A percentile compares a stretch with the other conserved stretches of the same genome.
Evolutionary conservation across 2,113 vertebrate species (phyloP).

Genomic region (Cheirogaleus medius): DNA sequence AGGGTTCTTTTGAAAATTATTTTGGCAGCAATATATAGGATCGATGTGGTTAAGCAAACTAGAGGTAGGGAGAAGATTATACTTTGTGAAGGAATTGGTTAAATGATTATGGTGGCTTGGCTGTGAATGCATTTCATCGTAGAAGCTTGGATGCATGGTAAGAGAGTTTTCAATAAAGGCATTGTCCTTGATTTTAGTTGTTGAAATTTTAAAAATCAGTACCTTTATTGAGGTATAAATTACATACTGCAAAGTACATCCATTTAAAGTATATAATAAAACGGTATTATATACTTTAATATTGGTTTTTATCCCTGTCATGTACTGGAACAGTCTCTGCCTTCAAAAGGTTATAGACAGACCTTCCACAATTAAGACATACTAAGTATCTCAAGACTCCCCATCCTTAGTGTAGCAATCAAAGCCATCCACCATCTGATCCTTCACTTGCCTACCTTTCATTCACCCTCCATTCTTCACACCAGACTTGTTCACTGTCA

Average conservation of each 20-base stretch:
- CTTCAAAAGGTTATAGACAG: background rate
- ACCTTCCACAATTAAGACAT: background rate
- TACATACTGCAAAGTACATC: background rate
- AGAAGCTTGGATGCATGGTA: background rate
- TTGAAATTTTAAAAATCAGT: background rate
- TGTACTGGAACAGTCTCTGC: background rate
- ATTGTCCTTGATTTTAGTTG: constrained; percentile 4
- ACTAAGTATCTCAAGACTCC: background rate
- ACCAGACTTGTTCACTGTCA: background rate
- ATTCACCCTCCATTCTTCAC: background rate
- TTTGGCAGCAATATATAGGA: background rate
- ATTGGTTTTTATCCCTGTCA: background rate
- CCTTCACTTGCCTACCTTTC: background rate
- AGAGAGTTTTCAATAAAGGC: background rate
- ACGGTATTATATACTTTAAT: background rate
- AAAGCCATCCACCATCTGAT: too few species aligned
- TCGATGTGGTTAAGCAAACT: background rate
- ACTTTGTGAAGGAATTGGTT: background rate
- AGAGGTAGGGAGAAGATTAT: background rate
- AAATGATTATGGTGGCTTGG: background rate
- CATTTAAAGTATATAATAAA: background rate
- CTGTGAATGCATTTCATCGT: background rate
- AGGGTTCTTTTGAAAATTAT: background rate
- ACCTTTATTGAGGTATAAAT: background rate
- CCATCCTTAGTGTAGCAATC: background rate